A percentile compares a stretch with the other conserved stretches of the same genome.
Conservation (phyloP, 2,888 invertebrate species). For the Deroplatys truncata region DNA sequence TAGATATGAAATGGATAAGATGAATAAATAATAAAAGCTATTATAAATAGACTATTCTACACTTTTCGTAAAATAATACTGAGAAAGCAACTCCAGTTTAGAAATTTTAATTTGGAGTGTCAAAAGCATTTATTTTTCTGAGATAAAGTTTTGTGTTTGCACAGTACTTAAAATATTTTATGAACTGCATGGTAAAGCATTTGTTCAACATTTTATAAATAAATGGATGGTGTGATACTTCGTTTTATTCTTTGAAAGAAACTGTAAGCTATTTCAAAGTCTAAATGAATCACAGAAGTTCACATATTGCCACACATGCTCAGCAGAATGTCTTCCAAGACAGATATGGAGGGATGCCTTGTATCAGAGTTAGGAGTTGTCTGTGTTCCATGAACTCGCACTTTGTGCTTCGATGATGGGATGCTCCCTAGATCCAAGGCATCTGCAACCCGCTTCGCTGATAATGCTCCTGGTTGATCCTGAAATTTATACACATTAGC, state of each 20-base stretch:
- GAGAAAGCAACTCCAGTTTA: not conserved
- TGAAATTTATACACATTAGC: conserved; percentile 43
- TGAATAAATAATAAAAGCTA: not conserved
- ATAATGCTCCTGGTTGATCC: conserved; percentile 41
- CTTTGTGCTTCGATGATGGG: conserved; percentile 42
- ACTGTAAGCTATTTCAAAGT: not conserved
- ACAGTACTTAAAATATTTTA: not conserved
- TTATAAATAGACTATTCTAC: not conserved
- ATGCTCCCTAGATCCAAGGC: conserved; percentile 43
- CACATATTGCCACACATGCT: conserved; percentile 10
- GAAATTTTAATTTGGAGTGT: not conserved
- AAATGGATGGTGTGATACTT: not conserved
- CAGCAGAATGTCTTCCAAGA: conserved; percentile 22
- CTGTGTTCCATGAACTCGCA: conserved; percentile 40
- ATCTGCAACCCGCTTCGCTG: conserved; percentile 41
- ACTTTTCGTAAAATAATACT: not conserved
- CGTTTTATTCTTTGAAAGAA: not conserved
- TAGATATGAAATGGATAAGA: not conserved
- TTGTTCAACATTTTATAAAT: not conserved
- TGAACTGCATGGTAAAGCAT: not conserved
- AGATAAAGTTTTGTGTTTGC: not conserved
- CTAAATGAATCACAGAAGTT: not conserved
- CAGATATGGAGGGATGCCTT: conserved; percentile 24
- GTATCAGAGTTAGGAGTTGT: conserved; percentile 1
- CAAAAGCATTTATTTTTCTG: not conserved